These are phyloP conservation scores for Synergus gifuensis DNA, from an alignment of 2,888 invertebrate species.

Conservation along the genomic window DNA sequence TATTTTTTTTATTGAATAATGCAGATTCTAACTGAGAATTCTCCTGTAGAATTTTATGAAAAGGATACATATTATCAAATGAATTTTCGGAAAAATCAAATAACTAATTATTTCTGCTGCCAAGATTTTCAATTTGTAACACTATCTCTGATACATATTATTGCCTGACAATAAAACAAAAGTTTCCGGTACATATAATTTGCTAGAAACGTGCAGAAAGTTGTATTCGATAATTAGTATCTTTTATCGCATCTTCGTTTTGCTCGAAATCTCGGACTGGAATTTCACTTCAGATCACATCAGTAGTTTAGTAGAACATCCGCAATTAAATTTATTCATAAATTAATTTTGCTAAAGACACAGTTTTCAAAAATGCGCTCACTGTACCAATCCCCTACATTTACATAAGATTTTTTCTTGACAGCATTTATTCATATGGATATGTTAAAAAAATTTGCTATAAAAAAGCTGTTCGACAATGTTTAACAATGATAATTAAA, in stretches of 20 bases:
- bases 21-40: neutral
- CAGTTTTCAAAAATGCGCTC: neutral
- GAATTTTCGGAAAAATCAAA: neutral
- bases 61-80: neutral
- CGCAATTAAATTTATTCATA: neutral
- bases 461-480: no score
- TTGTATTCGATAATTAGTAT: conserved; percentile 37
- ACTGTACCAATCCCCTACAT: neutral
- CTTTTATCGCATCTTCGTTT: conserved; percentile 40
- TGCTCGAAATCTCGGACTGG: neutral
- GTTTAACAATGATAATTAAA: no score
- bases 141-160: neutral
- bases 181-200: conserved; percentile 34
- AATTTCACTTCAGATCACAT: conserved; percentile 15
- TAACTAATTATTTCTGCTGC: neutral
- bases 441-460: no score
- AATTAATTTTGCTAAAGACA: neutral
- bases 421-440: no score
- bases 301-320: conserved; percentile 1
- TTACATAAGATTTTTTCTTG: no score
- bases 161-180: conserved; percentile 16
- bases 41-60: neutral
- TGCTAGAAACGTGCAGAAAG: conserved; percentile 19
- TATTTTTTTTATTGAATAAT: no score
- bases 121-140: neutral